A percentile compares a stretch with the other conserved stretches of the same genome.
Evolutionary conservation across 2,888 invertebrate species (phyloP).

Genomic region (Leptura quadrifasciata): DNA sequence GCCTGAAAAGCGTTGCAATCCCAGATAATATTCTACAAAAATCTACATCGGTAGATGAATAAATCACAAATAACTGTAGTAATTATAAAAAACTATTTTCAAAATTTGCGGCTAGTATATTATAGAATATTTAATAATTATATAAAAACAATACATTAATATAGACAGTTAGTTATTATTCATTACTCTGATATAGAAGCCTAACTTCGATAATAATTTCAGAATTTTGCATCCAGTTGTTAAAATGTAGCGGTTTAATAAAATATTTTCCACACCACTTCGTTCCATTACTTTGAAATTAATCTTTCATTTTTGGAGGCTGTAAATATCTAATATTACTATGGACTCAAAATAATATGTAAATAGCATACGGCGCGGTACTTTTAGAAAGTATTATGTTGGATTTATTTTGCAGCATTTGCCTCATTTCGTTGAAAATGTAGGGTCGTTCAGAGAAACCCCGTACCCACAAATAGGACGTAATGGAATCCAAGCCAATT

Average conservation of each 20-base stretch:
- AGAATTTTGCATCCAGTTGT: neutral
- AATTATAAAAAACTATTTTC: no score
- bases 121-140: no score
- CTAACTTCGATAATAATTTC: no score
- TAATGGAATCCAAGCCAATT: conserved; percentile 34
- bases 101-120: no score
- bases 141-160: no score
- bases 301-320: neutral
- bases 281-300: neutral
- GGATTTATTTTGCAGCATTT: conserved; percentile 30
- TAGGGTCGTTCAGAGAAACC: conserved; percentile 20
- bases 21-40: no score
- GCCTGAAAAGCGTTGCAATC: no score
- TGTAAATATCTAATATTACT: neutral
- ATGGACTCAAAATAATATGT: conserved; percentile 21
- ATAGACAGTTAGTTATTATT: no score
- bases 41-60: no score
- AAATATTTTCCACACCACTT: neutral
- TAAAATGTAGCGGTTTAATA: neutral
- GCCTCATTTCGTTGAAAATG: conserved; percentile 19
- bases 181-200: no score
- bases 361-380: neutral
- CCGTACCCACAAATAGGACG: conserved; percentile 31
- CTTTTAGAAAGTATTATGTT: conserved; percentile 19
- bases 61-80: no score